Base-by-base conservation (phyloP, 2,888 invertebrate genomes). In the Pheosia gnoma region DNA sequence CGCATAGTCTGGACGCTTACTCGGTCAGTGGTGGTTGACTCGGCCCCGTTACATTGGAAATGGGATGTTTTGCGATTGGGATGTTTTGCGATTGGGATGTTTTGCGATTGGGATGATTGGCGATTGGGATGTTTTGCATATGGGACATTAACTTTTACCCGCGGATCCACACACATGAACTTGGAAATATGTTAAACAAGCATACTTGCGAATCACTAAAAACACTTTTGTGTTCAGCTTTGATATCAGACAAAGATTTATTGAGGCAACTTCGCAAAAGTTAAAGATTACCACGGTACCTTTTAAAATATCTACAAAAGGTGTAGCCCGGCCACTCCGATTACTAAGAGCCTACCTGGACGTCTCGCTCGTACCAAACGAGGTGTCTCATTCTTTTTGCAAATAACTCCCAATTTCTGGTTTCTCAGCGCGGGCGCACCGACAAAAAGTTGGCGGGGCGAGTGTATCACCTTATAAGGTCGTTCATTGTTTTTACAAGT, bases 401-500 rank as follows among this genome's bases (percentile, higher is more conserved):
- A 68, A 68, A 77, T 77, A 78, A 70, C 81, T 77, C 72, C 81
- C 77, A 81, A 83, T 82, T 78, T 81, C 77, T 75, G 71, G 74
- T 72, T 72, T 73, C 73, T 68, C 69, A 68, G 71, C 62, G 68
- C 62, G 61, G 65, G 63, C 59, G 64, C 68, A 74, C 62, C 59
- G 58, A 72, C 72, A 79, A 84, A 84, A 86, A 86, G 83, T 78
- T 78, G 80, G 75, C 72, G 65, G 58, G 62, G 65, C 74, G 73
- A 74, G 75, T 72, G 74, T 66, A 73, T 74, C 78, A 74, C 88
- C 88, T 79, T 88, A 85, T 84, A 87, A 82, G 88, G 86, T 79
- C 78, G 75, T 62, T 84, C 84, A 85, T 89, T 89, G 89, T 90
- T 88, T 89, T 86, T 88, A 77, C 79, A 66, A 63, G 47, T 38